phyloP scores from a whole-genome alignment of 2,113 vertebrate genomes.

The Calyptommatus sinebrachiatus region DNA sequence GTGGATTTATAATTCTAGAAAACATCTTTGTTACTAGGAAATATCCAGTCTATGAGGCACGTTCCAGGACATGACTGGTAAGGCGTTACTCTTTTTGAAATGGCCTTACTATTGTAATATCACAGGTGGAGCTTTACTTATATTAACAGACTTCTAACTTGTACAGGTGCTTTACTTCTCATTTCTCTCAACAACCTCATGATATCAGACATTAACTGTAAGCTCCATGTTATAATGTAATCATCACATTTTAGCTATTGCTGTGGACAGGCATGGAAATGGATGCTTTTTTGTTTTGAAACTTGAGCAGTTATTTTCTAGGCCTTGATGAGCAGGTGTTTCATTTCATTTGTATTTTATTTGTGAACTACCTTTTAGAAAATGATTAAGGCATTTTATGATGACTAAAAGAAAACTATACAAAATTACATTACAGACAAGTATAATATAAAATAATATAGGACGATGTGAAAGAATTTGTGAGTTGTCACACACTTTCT shows the following conservation, averaged over 20 bases:
- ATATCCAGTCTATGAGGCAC: background rate
- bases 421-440: too few relatives aligned
- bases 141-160: background rate
- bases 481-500: too few relatives aligned
- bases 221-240: background rate
- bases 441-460: too few relatives aligned
- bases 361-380: too few relatives aligned
- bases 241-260: background rate
- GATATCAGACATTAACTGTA: background rate
- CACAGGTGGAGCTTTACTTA: background rate
- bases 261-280: background rate
- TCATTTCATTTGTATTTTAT: too few relatives aligned
- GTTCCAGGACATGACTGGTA: background rate
- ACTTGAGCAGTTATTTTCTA: background rate
- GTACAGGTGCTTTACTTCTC: background rate
- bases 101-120: background rate
- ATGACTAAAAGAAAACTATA: too few relatives aligned
- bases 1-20: constrained; percentile 12
- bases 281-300: background rate
- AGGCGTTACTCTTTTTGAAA: background rate
- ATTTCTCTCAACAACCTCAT: background rate
- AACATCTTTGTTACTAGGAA: background rate
- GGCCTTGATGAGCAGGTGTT: background rate
- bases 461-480: too few relatives aligned
- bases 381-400: too few relatives aligned